Base-by-base conservation (phyloP, 2,888 invertebrate species). In the Ectemnius cavifrons region DNA sequence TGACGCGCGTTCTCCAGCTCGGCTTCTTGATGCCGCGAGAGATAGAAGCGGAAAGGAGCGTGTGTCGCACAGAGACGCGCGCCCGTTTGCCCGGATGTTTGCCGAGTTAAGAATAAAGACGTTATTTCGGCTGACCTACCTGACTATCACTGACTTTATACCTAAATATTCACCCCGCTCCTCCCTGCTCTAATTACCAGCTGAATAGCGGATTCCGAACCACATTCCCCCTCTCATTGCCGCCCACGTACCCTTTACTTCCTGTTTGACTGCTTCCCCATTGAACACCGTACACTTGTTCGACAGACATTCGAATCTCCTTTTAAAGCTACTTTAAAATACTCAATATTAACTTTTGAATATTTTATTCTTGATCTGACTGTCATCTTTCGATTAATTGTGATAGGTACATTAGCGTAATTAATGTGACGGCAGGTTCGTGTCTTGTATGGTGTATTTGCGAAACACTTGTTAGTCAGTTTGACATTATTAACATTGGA, bases 51-150 rank as follows among this genome's bases (percentile, higher is more conserved):
- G 37, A 37, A 11, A 37, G 37, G 2, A 37, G 37, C 37, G 37
- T 37, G 37, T 67, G 62, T 75, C 71, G 27, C 23, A 63, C 64
- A 46, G 61, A 61, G 73, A 11, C 37, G 37, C 37, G 8, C 37
- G 37, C 37, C 8, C 37, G 23, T 23, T 23, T 2, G 37, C 37
- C 37, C 37, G 63, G 70, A 70, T 80, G 78, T 81, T 83, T 82
- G 76, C 73, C 61, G 73, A 73, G 77, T 63, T 78, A 74, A 71
- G 80, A 72, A 74, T 82, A 84, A 81, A 83, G 79, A 79, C 77
- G 73, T 86, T 84, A 84, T 81, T 84, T 78, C 77, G 77, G 63
- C 75, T 77, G 80, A 84, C 81, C 79, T 72, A 59, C 68, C 79
- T 66, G 61, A 69, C 71, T 73, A 13, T 74, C 79, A 79, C 77